These are phyloP conservation scores for Trichonephila inaurata DNA, from an alignment of 1,140 invertebrate genomes.

Conservation along the genomic window DNA sequence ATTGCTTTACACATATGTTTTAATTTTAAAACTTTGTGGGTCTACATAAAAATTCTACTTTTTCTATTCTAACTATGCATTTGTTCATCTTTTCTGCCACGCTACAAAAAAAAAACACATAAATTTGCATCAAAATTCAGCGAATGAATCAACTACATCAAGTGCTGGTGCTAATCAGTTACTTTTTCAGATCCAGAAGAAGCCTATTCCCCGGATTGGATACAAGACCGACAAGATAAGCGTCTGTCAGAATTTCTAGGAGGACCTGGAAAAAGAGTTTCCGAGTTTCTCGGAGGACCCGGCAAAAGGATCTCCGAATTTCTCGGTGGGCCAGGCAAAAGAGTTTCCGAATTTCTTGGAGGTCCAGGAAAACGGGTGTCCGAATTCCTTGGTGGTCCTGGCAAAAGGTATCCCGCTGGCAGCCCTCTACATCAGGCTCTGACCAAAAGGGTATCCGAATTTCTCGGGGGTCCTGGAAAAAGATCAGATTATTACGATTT, in stretches of 20 bases:
- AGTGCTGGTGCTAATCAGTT: not conserved
- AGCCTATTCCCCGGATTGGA: slow-evolving; percentile 56
- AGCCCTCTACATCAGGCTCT: not conserved
- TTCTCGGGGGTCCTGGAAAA: slow-evolving; percentile 78
- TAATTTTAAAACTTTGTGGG: too few species aligned
- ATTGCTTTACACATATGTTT: too few species aligned
- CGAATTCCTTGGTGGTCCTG: slow-evolving; percentile 78
- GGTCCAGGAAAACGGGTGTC: slow-evolving; percentile 77
- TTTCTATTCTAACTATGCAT: too few species aligned
- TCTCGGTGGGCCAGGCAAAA: slow-evolving; percentile 78
- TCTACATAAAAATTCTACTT: too few species aligned
- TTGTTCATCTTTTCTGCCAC: too few species aligned
- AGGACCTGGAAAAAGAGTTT: slow-evolving; percentile 78
- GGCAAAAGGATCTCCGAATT: slow-evolving; percentile 79
- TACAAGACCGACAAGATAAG: slow-evolving; percentile 28
- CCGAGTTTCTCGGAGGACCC: slow-evolving; percentile 79
- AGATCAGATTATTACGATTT: slow-evolving; percentile 59
- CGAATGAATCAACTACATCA: too few species aligned
- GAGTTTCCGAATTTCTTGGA: slow-evolving; percentile 75
- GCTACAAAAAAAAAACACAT: too few species aligned
- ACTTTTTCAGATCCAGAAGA: slow-evolving; percentile 69
- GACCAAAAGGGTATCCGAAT: slow-evolving; percentile 78
- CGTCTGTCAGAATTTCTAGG: slow-evolving; percentile 77
- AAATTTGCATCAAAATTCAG: too few species aligned
- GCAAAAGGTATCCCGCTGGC: slow-evolving; percentile 39